These are phyloP conservation scores for Microplitis manilae DNA, from an alignment of 2,888 invertebrate genomes.

Conservation along the genomic window DNA sequence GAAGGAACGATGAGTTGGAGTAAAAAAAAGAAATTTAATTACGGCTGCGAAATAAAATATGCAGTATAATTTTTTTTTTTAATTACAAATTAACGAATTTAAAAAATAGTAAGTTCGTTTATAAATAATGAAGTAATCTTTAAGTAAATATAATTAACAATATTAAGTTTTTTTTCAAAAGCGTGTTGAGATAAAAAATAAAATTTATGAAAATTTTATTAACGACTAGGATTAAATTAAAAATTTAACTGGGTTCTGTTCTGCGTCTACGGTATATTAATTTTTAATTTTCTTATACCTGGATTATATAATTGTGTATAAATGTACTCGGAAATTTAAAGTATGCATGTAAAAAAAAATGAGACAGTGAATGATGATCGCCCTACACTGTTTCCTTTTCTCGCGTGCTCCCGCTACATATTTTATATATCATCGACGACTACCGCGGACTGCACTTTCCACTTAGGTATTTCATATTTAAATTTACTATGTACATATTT, in stretches of 20 bases:
- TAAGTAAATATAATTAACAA: too few relatives aligned
- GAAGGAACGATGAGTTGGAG: neutral
- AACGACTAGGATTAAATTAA: neutral
- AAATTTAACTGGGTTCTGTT: neutral
- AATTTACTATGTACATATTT: neutral
- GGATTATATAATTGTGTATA: neutral
- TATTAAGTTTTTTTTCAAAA: too few relatives aligned
- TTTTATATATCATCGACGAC: neutral
- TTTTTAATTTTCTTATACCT: neutral
- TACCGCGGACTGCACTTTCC: neutral
- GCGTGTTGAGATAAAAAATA: too few relatives aligned
- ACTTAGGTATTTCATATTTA: neutral
- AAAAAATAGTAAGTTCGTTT: too few relatives aligned
- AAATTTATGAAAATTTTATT: neutral
- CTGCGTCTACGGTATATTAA: neutral
- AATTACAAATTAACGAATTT: too few relatives aligned
- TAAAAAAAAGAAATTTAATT: constrained; percentile 2
- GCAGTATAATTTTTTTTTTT: too few relatives aligned
- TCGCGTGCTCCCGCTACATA: constrained; percentile 17
- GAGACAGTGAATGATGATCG: constrained; percentile 6
- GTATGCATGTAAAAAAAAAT: neutral
- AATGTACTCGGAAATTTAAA: neutral
- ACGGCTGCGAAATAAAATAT: neutral
- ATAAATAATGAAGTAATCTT: too few relatives aligned
- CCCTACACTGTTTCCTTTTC: constrained; percentile 3